Evolutionary conservation across 2,888 invertebrate genomes (phyloP), one percentile per base, ranked within the genome.

Genomic region (Erebia palarica): DNA sequence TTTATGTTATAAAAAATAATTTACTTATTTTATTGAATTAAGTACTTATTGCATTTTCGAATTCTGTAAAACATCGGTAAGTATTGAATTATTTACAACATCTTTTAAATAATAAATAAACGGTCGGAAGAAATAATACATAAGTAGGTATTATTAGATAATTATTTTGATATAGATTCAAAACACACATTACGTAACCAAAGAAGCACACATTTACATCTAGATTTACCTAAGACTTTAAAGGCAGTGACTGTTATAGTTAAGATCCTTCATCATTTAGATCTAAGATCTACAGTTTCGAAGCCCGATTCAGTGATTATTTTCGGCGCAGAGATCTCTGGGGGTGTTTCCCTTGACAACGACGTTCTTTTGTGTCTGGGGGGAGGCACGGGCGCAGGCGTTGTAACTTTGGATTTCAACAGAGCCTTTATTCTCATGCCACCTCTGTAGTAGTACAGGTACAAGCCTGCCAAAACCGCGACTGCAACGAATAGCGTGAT

Each of bases 391-490:
- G 94, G 91, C 0, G 89, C 89, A 0, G 89, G 83, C 0, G 82
- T 71, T 1, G 88, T 82, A 2, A 86, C 83, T 71, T 91, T 92
- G 49, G 90, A 89, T 75, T 92, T 95, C 42, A 96, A 85, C 83
- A 96, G 92, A 76, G 90, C 94, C 87, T 96, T 96, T 78, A 96
- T 94, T 77, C 94, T 94, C 83, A 94, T 94, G 80, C 95, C 95
- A 80, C 96, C 95, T 87, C 96, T 95, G 92, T 96, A 96, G 84
- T 96, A 96, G 87, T 96, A 96, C 81, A 96, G 90, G 87, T 96
- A 97, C 79, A 96, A 92, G 73, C 95, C 94, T 75, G 95, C 95
- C 82, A 96, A 92, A 77, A 94, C 88, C 73, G 95, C 94, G 80
- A 96, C 85, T 61, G 95, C 95, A 81, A 95, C 91, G 87, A 96